Conservation (phyloP, 1,140 invertebrate species). For the Cheumatopsyche charites region DNA sequence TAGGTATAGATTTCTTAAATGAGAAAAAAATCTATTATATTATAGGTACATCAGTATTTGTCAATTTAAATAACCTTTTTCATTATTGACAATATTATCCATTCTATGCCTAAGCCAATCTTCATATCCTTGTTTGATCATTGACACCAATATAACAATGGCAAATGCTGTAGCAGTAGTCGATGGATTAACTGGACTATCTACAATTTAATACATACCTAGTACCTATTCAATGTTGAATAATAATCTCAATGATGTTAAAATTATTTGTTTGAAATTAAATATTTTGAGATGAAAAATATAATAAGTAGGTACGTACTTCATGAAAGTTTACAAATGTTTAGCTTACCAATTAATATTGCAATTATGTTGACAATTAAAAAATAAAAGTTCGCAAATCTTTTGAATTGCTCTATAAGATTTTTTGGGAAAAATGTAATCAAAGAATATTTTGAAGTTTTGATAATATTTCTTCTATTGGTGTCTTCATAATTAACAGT, state of each 20-base stretch:
- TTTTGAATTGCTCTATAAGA: constrained; percentile 82
- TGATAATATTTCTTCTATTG: constrained; percentile 66
- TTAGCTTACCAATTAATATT: constrained; percentile 67
- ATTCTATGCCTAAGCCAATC: constrained; percentile 76
- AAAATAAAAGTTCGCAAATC: constrained; percentile 88
- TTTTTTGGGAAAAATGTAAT: constrained; percentile 85
- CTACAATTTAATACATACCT: constrained; percentile 56
- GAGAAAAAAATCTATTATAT: too few species aligned
- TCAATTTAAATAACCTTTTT: constrained; percentile 62
- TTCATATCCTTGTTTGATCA: constrained; percentile 83
- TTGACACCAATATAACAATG: constrained; percentile 81
- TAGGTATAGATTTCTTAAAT: too few species aligned
- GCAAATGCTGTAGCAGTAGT: constrained; percentile 77
- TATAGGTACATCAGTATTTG: too few species aligned
- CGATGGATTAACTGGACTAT: constrained; percentile 77
- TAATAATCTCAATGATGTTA: too few species aligned
- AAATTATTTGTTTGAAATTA: too few species aligned
- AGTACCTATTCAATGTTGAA: too few species aligned
- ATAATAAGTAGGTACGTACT: constrained; percentile 43
- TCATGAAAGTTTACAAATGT: too few species aligned
- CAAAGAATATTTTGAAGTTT: constrained; percentile 76
- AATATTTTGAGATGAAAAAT: too few species aligned
- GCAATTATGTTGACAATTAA: constrained; percentile 74
- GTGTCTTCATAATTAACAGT: constrained; percentile 56
- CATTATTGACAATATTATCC: constrained; percentile 77